Percentiles rank a stretch among this genome's conserved stretches.
Evolutionary conservation across 37 sponge, comb jelly and placozoan species (phyloP).

Genomic region (Dysidea cf. avara): DNA sequence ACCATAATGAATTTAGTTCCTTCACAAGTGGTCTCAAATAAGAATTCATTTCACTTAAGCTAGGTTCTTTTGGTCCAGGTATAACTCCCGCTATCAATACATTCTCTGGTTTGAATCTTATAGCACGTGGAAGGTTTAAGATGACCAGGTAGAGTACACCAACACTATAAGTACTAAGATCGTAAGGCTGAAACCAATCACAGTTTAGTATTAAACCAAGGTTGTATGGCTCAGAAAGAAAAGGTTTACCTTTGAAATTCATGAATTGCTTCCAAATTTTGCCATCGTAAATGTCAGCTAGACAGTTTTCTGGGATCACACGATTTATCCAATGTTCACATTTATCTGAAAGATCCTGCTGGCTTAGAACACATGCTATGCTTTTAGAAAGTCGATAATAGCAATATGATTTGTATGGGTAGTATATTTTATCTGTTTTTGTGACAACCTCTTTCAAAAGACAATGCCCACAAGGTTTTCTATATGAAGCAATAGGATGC

Average conservation of each 20-base stretch:
- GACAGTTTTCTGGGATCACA: neutral
- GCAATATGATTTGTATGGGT: too few species aligned
- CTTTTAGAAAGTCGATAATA: too few species aligned
- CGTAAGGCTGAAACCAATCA: conserved; percentile 31
- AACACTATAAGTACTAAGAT: neutral
- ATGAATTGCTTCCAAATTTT: conserved; percentile 34
- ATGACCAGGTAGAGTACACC: too few species aligned
- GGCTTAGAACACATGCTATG: conserved; percentile 7
- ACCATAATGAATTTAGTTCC: conserved; percentile 8
- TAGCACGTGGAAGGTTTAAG: conserved; percentile 4
- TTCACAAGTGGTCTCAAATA: conserved; percentile 25
- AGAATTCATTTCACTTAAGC: conserved; percentile 7
- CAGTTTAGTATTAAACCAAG: too few species aligned
- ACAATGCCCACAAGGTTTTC: too few species aligned
- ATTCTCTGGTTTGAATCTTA: conserved; percentile 21
- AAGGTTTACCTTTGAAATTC: neutral
- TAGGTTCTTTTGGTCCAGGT: conserved; percentile 32
- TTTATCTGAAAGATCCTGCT: conserved; percentile 12
- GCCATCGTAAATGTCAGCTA: conserved; percentile 35
- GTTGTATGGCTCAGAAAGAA: conserved; percentile 20
- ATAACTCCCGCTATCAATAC: conserved; percentile 16
- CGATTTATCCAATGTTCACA: conserved; percentile 34
- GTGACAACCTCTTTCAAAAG: too few species aligned
- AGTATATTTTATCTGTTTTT: too few species aligned
- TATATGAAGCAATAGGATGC: too few species aligned